Evolutionary conservation across 2,888 invertebrate genomes (phyloP).

Genomic region (Nymphalis c-album): DNA sequence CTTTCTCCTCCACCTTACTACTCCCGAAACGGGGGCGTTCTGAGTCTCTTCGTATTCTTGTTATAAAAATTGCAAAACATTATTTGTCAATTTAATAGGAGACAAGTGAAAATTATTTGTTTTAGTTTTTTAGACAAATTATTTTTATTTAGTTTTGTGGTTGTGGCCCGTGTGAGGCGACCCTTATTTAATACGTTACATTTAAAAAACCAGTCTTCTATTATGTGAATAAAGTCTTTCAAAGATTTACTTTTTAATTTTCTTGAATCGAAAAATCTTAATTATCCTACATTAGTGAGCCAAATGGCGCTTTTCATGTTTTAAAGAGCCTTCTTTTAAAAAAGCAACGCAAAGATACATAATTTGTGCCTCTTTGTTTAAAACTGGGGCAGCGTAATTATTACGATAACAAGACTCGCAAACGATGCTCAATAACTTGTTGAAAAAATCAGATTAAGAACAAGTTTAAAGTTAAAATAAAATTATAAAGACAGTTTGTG

Average conservation of each 20-base stretch:
- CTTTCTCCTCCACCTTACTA: no score
- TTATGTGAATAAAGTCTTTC: no score
- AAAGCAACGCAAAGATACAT: slow-evolving; percentile 21
- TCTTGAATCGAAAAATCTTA: neutral
- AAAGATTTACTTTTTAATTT: neutral
- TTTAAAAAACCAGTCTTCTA: neutral
- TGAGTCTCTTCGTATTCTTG: no score
- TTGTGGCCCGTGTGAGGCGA: no score
- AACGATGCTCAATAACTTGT: slow-evolving; percentile 25
- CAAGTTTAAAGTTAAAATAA: neutral
- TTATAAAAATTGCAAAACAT: neutral
- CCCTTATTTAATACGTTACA: neutral
- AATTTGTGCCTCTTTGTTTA: slow-evolving; percentile 24
- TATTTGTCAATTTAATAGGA: no score
- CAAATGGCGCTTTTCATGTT: slow-evolving; percentile 10
- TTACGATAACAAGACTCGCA: slow-evolving; percentile 18
- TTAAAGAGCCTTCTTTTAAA: slow-evolving; percentile 21
- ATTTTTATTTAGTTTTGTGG: no score
- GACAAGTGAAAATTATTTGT: no score
- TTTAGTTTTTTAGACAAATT: no score
- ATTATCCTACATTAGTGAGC: slow-evolving; percentile 3
- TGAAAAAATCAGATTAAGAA: slow-evolving; percentile 9
- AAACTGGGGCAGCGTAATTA: slow-evolving; percentile 34
- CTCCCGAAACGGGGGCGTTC: no score
- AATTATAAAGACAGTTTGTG: no score